Percentiles rank a stretch among this genome's conserved stretches.
These are phyloP conservation scores for Tineola bisselliella DNA, from an alignment of 2,888 invertebrate species.

Conservation along the genomic window DNA sequence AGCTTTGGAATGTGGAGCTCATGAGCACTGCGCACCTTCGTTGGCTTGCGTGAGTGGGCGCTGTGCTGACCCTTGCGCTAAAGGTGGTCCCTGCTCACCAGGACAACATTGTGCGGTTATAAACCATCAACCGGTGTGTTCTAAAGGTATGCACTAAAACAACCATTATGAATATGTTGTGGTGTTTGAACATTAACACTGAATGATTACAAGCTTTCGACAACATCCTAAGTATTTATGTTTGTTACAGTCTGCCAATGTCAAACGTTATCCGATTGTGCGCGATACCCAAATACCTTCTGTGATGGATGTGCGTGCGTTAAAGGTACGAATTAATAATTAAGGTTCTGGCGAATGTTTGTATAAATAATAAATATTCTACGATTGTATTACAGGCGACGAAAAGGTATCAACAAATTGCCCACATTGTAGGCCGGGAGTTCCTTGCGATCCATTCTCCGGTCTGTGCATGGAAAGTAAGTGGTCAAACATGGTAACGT, in stretches of 20 bases:
- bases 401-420: slow-evolving; percentile 62
- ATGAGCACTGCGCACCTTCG: slow-evolving; percentile 80
- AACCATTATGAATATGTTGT: neutral
- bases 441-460: slow-evolving; percentile 79
- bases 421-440: slow-evolving; percentile 81
- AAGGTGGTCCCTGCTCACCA: slow-evolving; percentile 76
- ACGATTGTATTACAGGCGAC: slow-evolving; percentile 20
- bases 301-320: slow-evolving; percentile 80
- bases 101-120: slow-evolving; percentile 85
- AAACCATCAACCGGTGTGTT: slow-evolving; percentile 85
- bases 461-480: slow-evolving; percentile 88
- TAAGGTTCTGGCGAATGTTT: neutral
- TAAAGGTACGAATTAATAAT: slow-evolving; percentile 47
- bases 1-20: slow-evolving; percentile 83
- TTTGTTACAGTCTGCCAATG: slow-evolving; percentile 72
- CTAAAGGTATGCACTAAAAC: slow-evolving; percentile 63
- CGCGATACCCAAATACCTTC: slow-evolving; percentile 56
- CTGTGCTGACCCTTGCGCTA: slow-evolving; percentile 84
- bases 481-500: slow-evolving; percentile 26
- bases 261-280: slow-evolving; percentile 74
- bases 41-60: slow-evolving; percentile 82
- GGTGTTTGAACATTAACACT: neutral
- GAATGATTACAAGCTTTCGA: neutral
- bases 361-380: too few species aligned
- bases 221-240: neutral